A percentile compares a stretch with the other conserved stretches of the same genome.
Conservation (phyloP, 2,113 vertebrate genomes). For the Megalops atlanticus region DNA sequence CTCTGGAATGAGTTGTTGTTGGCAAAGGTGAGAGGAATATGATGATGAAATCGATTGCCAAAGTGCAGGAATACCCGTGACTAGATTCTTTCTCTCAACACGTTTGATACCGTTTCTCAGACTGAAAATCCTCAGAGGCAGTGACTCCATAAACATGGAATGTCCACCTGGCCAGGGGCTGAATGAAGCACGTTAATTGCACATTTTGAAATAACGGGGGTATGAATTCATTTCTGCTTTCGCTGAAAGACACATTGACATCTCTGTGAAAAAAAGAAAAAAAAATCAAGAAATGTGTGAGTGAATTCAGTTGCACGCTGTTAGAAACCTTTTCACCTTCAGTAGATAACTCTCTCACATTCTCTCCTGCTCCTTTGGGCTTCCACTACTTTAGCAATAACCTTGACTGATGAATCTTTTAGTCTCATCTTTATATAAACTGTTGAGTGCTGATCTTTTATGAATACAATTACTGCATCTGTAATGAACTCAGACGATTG, state of each 20-base stretch:
- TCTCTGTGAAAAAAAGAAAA: too few species aligned
- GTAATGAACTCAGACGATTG: background rate
- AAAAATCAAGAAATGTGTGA: too few species aligned
- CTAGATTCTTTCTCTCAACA: slow-evolving; percentile 6
- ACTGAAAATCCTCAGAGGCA: slow-evolving; percentile 5
- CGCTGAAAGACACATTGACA: too few species aligned
- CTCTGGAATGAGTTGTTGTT: slow-evolving; percentile 40
- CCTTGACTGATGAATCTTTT: too few species aligned
- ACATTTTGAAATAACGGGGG: background rate
- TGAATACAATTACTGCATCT: background rate
- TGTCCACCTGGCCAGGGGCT: slow-evolving; percentile 37
- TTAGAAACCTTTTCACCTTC: too few species aligned
- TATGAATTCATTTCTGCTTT: background rate
- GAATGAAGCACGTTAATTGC: slow-evolving; percentile 26
- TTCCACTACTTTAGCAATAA: too few species aligned
- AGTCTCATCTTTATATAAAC: background rate
- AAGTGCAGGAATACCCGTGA: slow-evolving; percentile 25
- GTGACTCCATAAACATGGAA: slow-evolving; percentile 26
- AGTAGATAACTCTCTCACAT: too few species aligned
- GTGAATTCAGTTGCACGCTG: too few species aligned
- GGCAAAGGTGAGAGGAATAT: slow-evolving; percentile 41
- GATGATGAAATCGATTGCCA: slow-evolving; percentile 40
- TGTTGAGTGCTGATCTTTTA: background rate
- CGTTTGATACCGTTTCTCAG: slow-evolving; percentile 2
- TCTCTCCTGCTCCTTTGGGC: too few species aligned